Evolutionary conservation across 2,113 vertebrate species (phyloP).

Genomic region (Bolborhynchus lineola): DNA sequence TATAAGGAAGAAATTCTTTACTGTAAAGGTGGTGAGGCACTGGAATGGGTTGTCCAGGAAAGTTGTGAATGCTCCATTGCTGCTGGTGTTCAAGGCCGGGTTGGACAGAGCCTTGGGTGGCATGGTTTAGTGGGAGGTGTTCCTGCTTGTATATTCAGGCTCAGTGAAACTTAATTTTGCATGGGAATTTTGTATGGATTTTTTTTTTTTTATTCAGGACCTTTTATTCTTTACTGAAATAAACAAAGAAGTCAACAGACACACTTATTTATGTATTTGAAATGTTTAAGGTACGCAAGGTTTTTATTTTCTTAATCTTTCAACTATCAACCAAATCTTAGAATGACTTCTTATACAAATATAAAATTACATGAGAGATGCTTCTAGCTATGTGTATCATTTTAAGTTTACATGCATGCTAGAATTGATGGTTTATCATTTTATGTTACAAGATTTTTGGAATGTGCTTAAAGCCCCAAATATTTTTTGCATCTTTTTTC

Average conservation of each 20-base stretch:
- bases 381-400: neutral
- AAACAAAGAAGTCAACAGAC: neutral
- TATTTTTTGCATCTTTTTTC: neutral
- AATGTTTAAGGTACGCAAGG: neutral
- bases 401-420: neutral
- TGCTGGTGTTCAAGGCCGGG: too few relatives aligned
- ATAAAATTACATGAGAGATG: neutral
- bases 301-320: neutral
- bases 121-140: too few relatives aligned
- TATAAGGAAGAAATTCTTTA: too few relatives aligned
- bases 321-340: neutral
- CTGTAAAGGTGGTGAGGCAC: too few relatives aligned
- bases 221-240: neutral
- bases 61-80: too few relatives aligned
- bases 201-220: neutral
- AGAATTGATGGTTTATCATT: neutral
- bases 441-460: neutral
- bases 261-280: neutral
- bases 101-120: too few relatives aligned
- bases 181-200: neutral
- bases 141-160: neutral
- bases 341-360: neutral
- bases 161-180: neutral
- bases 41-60: too few relatives aligned
- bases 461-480: neutral